These are phyloP conservation scores for Neosilurus hyrtlii DNA, from an alignment of 2,797 vertebrate species.

Conservation along the genomic window DNA sequence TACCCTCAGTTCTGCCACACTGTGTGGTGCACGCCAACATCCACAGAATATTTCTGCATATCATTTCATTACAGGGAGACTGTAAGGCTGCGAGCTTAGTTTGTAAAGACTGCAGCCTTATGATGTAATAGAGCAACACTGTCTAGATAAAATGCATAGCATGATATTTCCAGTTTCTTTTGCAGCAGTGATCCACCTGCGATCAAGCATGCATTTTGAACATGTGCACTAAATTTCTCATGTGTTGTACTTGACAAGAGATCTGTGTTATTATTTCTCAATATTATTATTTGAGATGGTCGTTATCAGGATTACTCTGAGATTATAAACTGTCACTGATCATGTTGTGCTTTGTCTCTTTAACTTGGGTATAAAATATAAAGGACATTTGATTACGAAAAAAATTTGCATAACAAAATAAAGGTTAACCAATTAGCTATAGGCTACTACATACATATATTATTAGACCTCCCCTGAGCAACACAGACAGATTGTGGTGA, in stretches of 20 bases:
- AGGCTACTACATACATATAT: too few relatives aligned
- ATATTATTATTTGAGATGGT: neutral
- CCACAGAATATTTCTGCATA: constrained; percentile 29
- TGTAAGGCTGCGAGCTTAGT: constrained; percentile 14
- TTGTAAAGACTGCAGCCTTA: constrained; percentile 13
- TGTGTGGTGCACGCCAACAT: neutral
- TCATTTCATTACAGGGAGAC: constrained; percentile 20
- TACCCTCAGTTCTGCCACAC: constrained; percentile 3
- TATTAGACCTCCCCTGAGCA: neutral
- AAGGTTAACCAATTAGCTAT: neutral
- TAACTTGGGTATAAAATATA: neutral
- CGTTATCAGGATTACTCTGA: neutral
- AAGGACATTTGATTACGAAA: neutral
- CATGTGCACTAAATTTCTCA: neutral
- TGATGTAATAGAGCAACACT: neutral
- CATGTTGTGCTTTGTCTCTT: neutral
- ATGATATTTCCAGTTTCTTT: neutral
- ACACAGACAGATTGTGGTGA: neutral
- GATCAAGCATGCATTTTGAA: neutral
- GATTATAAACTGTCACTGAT: neutral
- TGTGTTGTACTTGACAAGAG: neutral
- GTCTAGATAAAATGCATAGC: neutral
- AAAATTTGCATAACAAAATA: neutral
- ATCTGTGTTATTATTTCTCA: neutral
- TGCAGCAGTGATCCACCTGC: constrained; percentile 11